Percentiles rank a stretch among this genome's conserved stretches.
Conservation (phyloP, 2,888 invertebrate species). For the Galerucella nymphaeae region DNA sequence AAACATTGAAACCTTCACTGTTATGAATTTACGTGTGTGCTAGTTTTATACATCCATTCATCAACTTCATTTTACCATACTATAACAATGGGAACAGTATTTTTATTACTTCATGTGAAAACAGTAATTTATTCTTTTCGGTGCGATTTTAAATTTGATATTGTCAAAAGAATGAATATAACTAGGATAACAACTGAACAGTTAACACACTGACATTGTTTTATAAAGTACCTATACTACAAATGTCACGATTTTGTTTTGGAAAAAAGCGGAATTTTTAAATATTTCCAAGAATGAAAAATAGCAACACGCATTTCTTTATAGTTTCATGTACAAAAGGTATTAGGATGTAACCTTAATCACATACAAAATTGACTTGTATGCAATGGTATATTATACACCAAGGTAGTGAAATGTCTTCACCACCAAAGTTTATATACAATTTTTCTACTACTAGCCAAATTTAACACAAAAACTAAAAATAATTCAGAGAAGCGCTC, state of each 20-base stretch:
- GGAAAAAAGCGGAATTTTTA: not conserved
- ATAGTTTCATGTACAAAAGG: not conserved
- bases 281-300: not conserved
- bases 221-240: slow-evolving; percentile 25
- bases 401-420: no score
- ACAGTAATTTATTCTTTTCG: slow-evolving; percentile 28
- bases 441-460: no score
- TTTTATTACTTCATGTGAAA: not conserved
- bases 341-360: no score
- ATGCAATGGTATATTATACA: no score
- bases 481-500: no score
- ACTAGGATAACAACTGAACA: slow-evolving; percentile 32
- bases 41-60: not conserved
- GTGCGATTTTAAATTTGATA: slow-evolving; percentile 18
- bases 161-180: slow-evolving; percentile 26
- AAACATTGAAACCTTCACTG: no score
- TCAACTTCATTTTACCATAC: not conserved
- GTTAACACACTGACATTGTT: slow-evolving; percentile 44
- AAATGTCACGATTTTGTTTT: slow-evolving; percentile 19
- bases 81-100: slow-evolving; percentile 1
- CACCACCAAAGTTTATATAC: no score
- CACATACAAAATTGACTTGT: no score
- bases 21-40: no score
- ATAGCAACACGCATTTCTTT: not conserved
- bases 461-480: no score